phyloP scores from a whole-genome alignment of 2,888 invertebrate genomes.

The Leptinotarsa juncta region DNA sequence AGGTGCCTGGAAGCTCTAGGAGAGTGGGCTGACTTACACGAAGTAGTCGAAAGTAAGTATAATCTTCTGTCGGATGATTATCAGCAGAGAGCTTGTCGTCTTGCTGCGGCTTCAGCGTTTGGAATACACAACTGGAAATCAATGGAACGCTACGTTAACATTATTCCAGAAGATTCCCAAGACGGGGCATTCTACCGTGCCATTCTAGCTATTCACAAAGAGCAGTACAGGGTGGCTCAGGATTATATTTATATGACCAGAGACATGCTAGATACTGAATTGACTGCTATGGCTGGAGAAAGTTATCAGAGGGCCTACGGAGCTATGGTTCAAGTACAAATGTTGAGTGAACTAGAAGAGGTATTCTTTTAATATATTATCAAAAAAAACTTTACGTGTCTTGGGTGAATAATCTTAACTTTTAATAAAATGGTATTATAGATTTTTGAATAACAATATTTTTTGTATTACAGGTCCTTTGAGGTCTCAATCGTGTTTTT shows the following conservation, averaged over 20 bases:
- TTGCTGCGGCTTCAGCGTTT: constrained; percentile 97
- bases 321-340: constrained; percentile 96
- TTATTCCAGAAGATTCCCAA: constrained; percentile 92
- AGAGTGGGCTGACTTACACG: constrained; percentile 92
- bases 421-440: neutral
- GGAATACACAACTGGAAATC: constrained; percentile 93
- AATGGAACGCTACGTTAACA: constrained; percentile 88
- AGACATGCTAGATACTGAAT: constrained; percentile 93
- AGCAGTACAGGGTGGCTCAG: constrained; percentile 70
- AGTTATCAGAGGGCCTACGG: constrained; percentile 96
- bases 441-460: too few relatives aligned
- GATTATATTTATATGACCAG: constrained; percentile 91
- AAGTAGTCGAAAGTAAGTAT: constrained; percentile 86
- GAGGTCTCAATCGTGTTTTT: too few relatives aligned
- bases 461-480: too few relatives aligned
- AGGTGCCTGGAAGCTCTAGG: constrained; percentile 93
- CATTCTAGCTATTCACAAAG: constrained; percentile 88
- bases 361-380: constrained; percentile 29
- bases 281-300: constrained; percentile 97
- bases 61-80: constrained; percentile 68
- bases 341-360: constrained; percentile 97
- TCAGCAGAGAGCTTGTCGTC: constrained; percentile 81
- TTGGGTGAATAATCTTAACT: neutral
- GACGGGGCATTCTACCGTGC: constrained; percentile 97
- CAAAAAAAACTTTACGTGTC: neutral